A percentile compares a stretch with the other conserved stretches of the same genome.
These are phyloP conservation scores for Cyphomyrmex costatus DNA, from an alignment of 1,140 invertebrate species.

Conservation along the genomic window DNA sequence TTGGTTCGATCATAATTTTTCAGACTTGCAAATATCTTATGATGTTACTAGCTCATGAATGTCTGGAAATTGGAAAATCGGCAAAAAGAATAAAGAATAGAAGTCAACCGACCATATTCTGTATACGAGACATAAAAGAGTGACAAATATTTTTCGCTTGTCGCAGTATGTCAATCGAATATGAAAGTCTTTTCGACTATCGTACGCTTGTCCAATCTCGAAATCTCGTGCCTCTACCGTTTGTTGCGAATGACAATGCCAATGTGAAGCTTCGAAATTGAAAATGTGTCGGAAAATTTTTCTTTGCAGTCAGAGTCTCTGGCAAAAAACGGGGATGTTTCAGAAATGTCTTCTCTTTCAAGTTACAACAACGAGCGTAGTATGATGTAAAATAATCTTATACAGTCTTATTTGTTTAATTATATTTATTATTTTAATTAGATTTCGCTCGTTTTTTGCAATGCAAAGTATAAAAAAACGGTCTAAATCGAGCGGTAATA, in stretches of 20 bases:
- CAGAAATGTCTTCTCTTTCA: neutral
- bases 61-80: slow-evolving; percentile 5
- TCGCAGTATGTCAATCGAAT: slow-evolving; percentile 18
- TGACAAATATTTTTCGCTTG: slow-evolving; percentile 50
- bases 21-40: neutral
- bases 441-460: too few relatives aligned
- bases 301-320: neutral
- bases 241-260: slow-evolving; percentile 29
- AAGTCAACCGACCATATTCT: slow-evolving; percentile 6
- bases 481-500: too few relatives aligned
- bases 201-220: slow-evolving; percentile 49
- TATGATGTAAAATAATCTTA: neutral
- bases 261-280: slow-evolving; percentile 33
- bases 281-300: slow-evolving; percentile 30
- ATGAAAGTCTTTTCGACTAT: slow-evolving; percentile 45
- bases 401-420: neutral
- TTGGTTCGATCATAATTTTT: neutral
- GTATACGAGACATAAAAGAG: neutral
- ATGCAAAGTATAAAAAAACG: too few relatives aligned
- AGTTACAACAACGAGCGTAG: neutral
- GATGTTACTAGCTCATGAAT: slow-evolving; percentile 6
- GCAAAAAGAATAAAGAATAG: slow-evolving; percentile 13
- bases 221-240: slow-evolving; percentile 17
- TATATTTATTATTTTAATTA: too few relatives aligned
- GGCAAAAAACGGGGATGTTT: neutral